Conservation (phyloP, 2,888 invertebrate species). For the Emmelina monodactyla region DNA sequence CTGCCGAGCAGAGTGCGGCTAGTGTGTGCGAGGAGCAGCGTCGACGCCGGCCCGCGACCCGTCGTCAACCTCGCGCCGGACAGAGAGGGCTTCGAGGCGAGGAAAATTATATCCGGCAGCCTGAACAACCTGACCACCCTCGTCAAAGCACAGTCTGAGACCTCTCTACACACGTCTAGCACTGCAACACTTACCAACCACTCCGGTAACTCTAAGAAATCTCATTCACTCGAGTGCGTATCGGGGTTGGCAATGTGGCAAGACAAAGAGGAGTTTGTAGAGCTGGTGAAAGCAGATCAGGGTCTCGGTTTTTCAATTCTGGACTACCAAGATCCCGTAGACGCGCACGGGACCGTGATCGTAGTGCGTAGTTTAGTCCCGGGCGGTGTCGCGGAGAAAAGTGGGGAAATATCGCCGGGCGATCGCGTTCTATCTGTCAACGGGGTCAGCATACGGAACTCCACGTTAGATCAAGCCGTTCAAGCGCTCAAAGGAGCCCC, state of each 20-base stretch:
- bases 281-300: conserved; percentile 91
- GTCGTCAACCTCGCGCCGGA: conserved; percentile 82
- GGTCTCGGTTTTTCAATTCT: conserved; percentile 98
- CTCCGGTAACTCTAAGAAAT: conserved; percentile 73
- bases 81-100: conserved; percentile 79
- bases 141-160: conserved; percentile 95
- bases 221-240: conserved; percentile 93
- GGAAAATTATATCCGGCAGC: conserved; percentile 86
- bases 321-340: conserved; percentile 97
- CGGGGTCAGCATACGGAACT: conserved; percentile 87
- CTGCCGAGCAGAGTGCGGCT: conserved; percentile 89
- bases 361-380: conserved; percentile 97
- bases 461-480: conserved; percentile 93
- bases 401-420: conserved; percentile 94
- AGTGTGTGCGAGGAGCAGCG: conserved; percentile 83
- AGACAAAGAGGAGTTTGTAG: conserved; percentile 89
- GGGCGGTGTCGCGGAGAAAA: conserved; percentile 96
- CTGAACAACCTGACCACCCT: conserved; percentile 82
- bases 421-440: conserved; percentile 94
- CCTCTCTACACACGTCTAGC: conserved; percentile 88
- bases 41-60: conserved; percentile 72
- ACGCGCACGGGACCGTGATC: conserved; percentile 94
- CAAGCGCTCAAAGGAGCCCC: conserved; percentile 94
- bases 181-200: conserved; percentile 80
- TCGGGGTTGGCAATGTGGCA: conserved; percentile 98